These are phyloP conservation scores for Tenualosa thibaudeaui DNA, from an alignment of 2,797 vertebrate species.

Conservation along the genomic window DNA sequence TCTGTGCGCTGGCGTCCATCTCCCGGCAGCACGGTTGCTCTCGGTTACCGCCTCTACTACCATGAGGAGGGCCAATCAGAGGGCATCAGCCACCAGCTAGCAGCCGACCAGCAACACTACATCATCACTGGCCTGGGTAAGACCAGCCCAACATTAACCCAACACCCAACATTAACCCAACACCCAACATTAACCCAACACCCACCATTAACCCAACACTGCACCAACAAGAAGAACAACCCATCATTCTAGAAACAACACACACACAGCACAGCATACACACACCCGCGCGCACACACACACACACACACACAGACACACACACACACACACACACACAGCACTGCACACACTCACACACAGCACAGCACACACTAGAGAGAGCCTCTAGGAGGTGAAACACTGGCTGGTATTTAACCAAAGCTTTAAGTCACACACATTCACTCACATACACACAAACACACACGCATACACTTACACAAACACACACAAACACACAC, in stretches of 20 bases:
- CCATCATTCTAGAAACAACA: not conserved
- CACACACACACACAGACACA: too few species aligned
- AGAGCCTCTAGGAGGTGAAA: too few species aligned
- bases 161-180: not conserved
- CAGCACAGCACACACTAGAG: too few species aligned
- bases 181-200: not conserved
- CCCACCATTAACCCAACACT: not conserved
- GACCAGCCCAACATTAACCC: not conserved
- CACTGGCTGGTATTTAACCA: too few species aligned
- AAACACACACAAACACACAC: too few species aligned
- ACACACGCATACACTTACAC: too few species aligned
- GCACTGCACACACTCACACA: too few species aligned
- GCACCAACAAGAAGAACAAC: too few species aligned
- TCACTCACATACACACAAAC: too few species aligned
- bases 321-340: too few species aligned
- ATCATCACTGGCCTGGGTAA: conserved; percentile 88
- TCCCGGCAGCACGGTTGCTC: conserved; percentile 74
- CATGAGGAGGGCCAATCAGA: conserved; percentile 91
- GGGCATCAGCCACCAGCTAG: conserved; percentile 79
- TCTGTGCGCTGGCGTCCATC: conserved; percentile 84
- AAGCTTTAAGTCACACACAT: too few species aligned
- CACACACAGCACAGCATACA: not conserved
- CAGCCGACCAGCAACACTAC: conserved; percentile 70
- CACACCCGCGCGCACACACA: too few species aligned
- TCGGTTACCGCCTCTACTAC: conserved; percentile 88